These are phyloP conservation scores for Conus canariensis DNA, from an alignment of 2,888 invertebrate species.

Conservation along the genomic window DNA sequence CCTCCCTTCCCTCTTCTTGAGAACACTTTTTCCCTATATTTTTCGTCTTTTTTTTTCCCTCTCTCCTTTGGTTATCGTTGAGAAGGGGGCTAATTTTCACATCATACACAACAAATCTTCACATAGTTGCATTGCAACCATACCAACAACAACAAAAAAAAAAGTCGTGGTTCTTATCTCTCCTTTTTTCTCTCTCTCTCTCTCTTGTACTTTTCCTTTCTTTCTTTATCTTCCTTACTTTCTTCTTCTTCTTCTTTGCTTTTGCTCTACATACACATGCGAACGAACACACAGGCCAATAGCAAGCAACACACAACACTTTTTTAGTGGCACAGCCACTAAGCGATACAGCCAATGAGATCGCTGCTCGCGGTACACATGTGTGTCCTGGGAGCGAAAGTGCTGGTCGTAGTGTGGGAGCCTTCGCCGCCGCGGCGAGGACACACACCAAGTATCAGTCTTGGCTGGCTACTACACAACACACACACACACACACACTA, in stretches of 20 bases:
- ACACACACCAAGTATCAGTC: constrained; percentile 4
- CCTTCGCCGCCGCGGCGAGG: neutral
- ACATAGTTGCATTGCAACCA: too few species aligned
- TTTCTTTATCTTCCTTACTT: neutral
- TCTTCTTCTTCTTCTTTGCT: neutral
- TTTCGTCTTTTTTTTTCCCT: neutral
- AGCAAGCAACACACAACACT: constrained; percentile 2
- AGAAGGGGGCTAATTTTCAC: too few species aligned
- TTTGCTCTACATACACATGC: neutral
- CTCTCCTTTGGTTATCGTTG: neutral
- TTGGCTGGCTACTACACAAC: constrained; percentile 1
- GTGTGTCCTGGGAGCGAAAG: constrained; percentile 11
- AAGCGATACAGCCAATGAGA: constrained; percentile 17
- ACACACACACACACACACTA: constrained; percentile 4
- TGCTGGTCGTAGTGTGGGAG: neutral
- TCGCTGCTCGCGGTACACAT: neutral
- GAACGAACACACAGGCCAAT: neutral
- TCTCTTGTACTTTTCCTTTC: neutral
- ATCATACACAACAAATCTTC: neutral
- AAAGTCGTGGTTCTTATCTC: too few species aligned
- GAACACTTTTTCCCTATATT: neutral
- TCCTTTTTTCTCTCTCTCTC: neutral
- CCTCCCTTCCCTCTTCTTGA: neutral
- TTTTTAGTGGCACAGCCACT: neutral
- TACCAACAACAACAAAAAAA: neutral